A percentile compares a stretch with the other conserved stretches of the same genome.
phyloP scores from a whole-genome alignment of 1,140 invertebrate species.

The Drosophila funebris region DNA sequence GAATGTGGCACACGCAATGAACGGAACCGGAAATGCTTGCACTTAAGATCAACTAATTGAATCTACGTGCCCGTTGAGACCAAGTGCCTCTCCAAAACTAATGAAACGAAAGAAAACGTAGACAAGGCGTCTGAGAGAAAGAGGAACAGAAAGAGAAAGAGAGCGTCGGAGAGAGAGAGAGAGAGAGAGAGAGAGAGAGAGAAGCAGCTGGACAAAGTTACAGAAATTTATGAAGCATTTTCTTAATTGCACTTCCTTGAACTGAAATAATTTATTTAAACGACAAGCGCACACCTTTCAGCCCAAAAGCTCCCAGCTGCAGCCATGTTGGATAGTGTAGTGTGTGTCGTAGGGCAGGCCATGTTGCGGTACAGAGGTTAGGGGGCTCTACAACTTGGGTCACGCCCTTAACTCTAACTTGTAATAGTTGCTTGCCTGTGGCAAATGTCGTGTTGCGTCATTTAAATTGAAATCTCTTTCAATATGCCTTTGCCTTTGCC shows the following conservation, averaged over 20 bases:
- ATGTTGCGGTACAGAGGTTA: too few relatives aligned
- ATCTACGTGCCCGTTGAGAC: slow-evolving; percentile 37
- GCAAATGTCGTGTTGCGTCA: slow-evolving; percentile 39
- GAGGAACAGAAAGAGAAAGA: background rate
- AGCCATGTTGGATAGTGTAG: too few relatives aligned
- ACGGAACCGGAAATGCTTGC: slow-evolving; percentile 38
- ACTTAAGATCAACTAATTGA: slow-evolving; percentile 50
- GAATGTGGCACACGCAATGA: slow-evolving; percentile 28
- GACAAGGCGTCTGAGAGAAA: background rate
- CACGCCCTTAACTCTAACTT: slow-evolving; percentile 19
- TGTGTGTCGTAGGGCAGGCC: too few relatives aligned
- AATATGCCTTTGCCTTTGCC: too few relatives aligned
- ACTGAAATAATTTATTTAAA: slow-evolving; percentile 83
- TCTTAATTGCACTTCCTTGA: slow-evolving; percentile 83
- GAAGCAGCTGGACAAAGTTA: slow-evolving; percentile 60
- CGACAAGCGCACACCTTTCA: slow-evolving; percentile 76
- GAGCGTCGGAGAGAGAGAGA: background rate
- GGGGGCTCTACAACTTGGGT: background rate
- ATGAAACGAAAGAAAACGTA: background rate
- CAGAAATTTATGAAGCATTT: slow-evolving; percentile 83
- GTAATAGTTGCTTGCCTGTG: slow-evolving; percentile 13
- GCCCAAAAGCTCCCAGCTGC: background rate
- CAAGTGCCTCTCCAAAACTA: slow-evolving; percentile 25
- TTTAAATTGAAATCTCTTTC: slow-evolving; percentile 28
- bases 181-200: background rate